Conservation (phyloP, 1,140 invertebrate species). For the Drosophila nigromelanica region DNA sequence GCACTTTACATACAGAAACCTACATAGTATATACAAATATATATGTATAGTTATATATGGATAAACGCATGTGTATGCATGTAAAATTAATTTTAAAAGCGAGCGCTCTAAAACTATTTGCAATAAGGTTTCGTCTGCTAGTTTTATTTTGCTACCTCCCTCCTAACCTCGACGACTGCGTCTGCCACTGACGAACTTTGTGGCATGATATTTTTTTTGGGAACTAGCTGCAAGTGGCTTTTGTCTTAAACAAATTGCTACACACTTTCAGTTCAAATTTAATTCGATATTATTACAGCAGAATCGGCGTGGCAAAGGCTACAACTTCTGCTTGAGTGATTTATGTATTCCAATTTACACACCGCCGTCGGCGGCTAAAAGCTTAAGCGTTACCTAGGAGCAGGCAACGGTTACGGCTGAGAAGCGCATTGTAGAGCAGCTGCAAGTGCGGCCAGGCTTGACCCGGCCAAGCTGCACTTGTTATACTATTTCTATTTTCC, state of each 20-base stretch:
- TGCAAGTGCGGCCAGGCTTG: slow-evolving; percentile 45
- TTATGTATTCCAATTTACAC: slow-evolving; percentile 79
- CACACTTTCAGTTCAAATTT: slow-evolving; percentile 78
- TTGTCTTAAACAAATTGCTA: slow-evolving; percentile 81
- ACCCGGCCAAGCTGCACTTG: slow-evolving; percentile 64
- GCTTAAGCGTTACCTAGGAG: slow-evolving; percentile 32
- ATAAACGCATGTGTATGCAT: slow-evolving; percentile 26
- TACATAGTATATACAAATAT: slow-evolving; percentile 3
- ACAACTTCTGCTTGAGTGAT: slow-evolving; percentile 78
- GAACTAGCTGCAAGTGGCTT: slow-evolving; percentile 55
- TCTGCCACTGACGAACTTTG: slow-evolving; percentile 53
- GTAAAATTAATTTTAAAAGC: slow-evolving; percentile 80
- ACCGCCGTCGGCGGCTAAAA: slow-evolving; percentile 20
- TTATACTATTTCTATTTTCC: slow-evolving; percentile 17
- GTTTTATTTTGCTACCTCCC: slow-evolving; percentile 3
- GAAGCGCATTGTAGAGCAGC: slow-evolving; percentile 18
- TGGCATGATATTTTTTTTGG: slow-evolving; percentile 38
- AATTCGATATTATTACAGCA: slow-evolving; percentile 72
- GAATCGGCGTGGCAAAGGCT: slow-evolving; percentile 32
- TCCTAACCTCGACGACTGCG: not conserved
- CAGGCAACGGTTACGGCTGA: slow-evolving; percentile 51
- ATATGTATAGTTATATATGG: slow-evolving; percentile 1
- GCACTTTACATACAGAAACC: slow-evolving; percentile 26
- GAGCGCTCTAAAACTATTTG: slow-evolving; percentile 64
- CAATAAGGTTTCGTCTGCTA: slow-evolving; percentile 49